Evolutionary conservation across 2,113 vertebrate genomes (phyloP).

Genomic region (Epinephelus lanceolatus): DNA sequence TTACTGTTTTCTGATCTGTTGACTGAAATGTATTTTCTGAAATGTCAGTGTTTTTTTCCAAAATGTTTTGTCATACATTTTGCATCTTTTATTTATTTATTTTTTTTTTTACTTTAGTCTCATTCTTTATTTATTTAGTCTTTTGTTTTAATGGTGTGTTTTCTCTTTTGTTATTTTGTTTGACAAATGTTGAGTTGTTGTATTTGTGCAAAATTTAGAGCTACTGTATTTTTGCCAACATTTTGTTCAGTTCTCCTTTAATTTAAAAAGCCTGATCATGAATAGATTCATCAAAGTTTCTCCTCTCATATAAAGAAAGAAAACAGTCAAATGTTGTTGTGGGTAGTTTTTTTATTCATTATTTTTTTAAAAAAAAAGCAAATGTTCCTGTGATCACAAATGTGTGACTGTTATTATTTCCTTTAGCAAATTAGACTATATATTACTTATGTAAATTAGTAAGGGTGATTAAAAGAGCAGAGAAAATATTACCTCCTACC

Average conservation of each 20-base stretch:
- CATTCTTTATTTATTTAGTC: not conserved
- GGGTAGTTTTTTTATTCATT: no score
- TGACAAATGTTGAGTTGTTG: not conserved
- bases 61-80: not conserved
- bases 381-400: not conserved
- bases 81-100: no score
- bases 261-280: not conserved
- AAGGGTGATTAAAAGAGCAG: not conserved
- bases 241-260: not conserved
- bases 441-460: not conserved
- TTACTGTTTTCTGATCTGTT: not conserved
- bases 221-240: not conserved
- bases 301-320: not conserved
- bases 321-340: not conserved
- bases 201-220: no score
- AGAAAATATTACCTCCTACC: not conserved
- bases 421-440: slow-evolving; percentile 3
- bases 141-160: no score
- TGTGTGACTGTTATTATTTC: no score
- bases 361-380: not conserved
- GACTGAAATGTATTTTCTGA: not conserved
- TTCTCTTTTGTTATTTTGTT: not conserved
- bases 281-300: not conserved
- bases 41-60: not conserved
- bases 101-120: no score